Percentiles rank a stretch among this genome's conserved stretches.
Conservation (phyloP, 2,797 vertebrate species). For the Capromys pilorides region DNA sequence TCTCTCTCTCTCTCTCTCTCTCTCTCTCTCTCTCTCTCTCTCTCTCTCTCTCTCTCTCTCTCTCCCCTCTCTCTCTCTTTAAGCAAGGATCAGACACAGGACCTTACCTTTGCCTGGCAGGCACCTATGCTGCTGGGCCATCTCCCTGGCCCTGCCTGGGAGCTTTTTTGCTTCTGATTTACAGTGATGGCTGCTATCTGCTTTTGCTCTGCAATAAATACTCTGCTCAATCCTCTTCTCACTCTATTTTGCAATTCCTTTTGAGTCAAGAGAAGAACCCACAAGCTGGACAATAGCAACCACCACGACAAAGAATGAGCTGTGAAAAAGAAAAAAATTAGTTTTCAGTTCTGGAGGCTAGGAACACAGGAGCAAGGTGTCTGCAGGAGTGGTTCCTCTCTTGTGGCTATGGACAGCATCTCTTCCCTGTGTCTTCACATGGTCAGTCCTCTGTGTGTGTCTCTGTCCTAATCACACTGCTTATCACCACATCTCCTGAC, state of each 20-base stretch:
- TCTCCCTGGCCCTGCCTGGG: not conserved
- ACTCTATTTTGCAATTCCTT: not conserved
- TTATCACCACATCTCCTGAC: not conserved
- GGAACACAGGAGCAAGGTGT: not conserved
- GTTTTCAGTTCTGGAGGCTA: not conserved
- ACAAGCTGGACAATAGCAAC: not conserved
- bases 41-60: too few relatives aligned
- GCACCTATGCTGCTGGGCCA: too few relatives aligned
- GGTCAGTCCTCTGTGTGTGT: too few relatives aligned
- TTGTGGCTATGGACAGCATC: too few relatives aligned
- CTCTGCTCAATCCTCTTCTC: not conserved
- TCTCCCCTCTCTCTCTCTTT: not conserved
- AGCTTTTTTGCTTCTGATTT: not conserved
- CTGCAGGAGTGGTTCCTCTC: not conserved
- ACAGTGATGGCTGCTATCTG: not conserved
- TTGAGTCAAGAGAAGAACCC: not conserved
- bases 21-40: too few relatives aligned
- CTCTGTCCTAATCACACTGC: not conserved
- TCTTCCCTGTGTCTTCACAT: not conserved
- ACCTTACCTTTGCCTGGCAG: too few relatives aligned
- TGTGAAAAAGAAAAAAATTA: not conserved
- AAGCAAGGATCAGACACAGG: too few relatives aligned
- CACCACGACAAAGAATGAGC: not conserved
- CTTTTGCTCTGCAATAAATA: not conserved
- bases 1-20: not conserved